Evolutionary conservation across 2,113 vertebrate genomes (phyloP).

Genomic region (Eulacestoma nigropectus): DNA sequence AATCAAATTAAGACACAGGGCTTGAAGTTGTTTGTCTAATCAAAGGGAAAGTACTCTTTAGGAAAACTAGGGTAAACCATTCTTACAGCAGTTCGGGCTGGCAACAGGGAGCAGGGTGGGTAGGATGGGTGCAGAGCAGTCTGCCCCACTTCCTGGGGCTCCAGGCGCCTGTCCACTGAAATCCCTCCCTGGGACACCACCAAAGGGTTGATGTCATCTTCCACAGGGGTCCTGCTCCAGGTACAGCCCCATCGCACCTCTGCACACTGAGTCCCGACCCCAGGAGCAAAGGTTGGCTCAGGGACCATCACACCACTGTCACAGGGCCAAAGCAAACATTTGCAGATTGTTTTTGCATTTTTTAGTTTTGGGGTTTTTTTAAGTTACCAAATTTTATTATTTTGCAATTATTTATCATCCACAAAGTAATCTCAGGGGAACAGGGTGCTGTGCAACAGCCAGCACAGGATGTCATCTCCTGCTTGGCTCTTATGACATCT

Average conservation of each 20-base stretch:
- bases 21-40: constrained; percentile 40
- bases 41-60: constrained; percentile 11
- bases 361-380: not conserved
- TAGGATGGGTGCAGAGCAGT: not conserved
- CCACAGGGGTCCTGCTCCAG: not conserved
- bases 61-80: constrained; percentile 33
- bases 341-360: not conserved
- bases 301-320: not conserved
- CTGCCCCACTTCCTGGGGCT: not conserved
- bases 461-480: not conserved
- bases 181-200: not conserved
- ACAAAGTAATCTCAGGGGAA: not conserved
- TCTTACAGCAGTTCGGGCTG: not conserved
- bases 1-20: constrained; percentile 31
- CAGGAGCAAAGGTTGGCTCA: not conserved
- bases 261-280: not conserved
- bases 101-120: not conserved
- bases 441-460: not conserved
- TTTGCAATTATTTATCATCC: not conserved
- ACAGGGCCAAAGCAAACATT: not conserved
- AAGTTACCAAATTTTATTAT: not conserved
- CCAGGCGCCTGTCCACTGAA: not conserved
- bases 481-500: not conserved
- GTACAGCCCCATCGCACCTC: not conserved
- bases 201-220: not conserved